phyloP scores from a whole-genome alignment of 2,888 invertebrate species.

The Polietes domitor region DNA sequence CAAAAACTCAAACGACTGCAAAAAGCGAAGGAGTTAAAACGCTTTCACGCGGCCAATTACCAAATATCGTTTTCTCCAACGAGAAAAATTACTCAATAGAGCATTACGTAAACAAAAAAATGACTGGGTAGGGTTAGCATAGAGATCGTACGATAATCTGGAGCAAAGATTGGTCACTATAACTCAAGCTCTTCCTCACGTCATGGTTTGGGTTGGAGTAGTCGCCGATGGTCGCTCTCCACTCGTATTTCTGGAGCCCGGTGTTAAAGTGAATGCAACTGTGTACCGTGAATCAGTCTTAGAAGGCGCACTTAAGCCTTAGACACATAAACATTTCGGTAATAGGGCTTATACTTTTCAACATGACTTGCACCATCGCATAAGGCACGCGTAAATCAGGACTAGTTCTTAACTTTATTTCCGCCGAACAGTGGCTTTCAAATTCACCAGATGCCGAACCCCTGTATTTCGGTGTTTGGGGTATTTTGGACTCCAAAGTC shows the following conservation, averaged over 20 bases:
- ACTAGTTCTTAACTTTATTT: neutral
- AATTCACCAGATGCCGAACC: too few species aligned
- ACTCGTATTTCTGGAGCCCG: too few species aligned
- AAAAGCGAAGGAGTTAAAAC: too few species aligned
- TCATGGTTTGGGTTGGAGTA: neutral
- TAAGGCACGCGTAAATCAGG: neutral
- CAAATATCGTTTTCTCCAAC: neutral
- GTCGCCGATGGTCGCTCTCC: too few species aligned
- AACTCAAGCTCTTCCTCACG: neutral
- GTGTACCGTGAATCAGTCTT: too few species aligned
- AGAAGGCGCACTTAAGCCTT: neutral
- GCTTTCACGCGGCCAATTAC: neutral
- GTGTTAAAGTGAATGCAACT: too few species aligned
- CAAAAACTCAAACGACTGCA: too few species aligned
- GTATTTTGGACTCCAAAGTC: neutral
- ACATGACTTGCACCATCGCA: too few species aligned
- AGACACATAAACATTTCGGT: neutral
- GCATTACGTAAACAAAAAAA: too few species aligned
- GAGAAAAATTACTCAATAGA: neutral
- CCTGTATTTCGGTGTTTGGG: neutral
- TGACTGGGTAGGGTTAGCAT: too few species aligned
- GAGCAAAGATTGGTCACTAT: neutral
- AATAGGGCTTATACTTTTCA: neutral
- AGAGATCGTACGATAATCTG: too few species aligned
- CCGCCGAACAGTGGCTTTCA: too few species aligned